phyloP scores from a whole-genome alignment of 2,113 vertebrate genomes.

The Sclerurus mexicanus region DNA sequence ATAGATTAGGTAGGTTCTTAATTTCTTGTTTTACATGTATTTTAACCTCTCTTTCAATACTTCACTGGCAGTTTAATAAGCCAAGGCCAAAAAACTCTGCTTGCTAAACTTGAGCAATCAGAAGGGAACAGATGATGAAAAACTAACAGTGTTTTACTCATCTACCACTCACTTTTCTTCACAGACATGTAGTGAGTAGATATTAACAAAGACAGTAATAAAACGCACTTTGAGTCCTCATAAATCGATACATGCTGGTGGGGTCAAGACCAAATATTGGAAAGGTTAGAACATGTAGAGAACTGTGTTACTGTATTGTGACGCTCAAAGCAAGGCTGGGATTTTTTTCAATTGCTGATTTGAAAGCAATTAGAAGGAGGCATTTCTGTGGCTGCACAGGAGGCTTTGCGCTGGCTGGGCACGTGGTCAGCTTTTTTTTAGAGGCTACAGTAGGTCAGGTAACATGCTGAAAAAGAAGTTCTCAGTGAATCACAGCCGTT shows the following conservation, averaged over 20 bases:
- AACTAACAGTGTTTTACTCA: conserved; percentile 56
- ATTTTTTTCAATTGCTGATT: not conserved
- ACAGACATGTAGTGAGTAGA: not conserved
- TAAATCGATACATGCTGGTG: not conserved
- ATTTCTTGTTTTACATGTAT: not conserved
- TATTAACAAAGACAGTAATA: conserved; percentile 21
- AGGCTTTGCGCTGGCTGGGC: not conserved
- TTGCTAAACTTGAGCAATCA: conserved; percentile 46
- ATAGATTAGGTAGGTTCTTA: not conserved
- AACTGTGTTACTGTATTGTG: not conserved
- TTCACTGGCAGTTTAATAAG: not conserved
- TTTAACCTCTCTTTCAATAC: conserved; percentile 15
- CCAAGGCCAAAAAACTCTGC: not conserved
- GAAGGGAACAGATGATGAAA: conserved; percentile 46
- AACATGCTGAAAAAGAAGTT: not conserved
- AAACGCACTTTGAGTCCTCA: conserved; percentile 11
- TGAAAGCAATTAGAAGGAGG: conserved; percentile 22
- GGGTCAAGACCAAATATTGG: conserved; percentile 15
- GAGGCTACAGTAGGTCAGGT: not conserved
- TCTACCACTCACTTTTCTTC: conserved; percentile 15
- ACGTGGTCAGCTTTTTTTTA: not conserved
- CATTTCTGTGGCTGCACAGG: conserved; percentile 7
- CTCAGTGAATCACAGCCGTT: not conserved
- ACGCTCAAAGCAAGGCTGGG: not conserved
- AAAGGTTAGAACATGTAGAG: not conserved